Conservation (phyloP, 1,140 invertebrate genomes). For the Zaprionus gabonicus region DNA sequence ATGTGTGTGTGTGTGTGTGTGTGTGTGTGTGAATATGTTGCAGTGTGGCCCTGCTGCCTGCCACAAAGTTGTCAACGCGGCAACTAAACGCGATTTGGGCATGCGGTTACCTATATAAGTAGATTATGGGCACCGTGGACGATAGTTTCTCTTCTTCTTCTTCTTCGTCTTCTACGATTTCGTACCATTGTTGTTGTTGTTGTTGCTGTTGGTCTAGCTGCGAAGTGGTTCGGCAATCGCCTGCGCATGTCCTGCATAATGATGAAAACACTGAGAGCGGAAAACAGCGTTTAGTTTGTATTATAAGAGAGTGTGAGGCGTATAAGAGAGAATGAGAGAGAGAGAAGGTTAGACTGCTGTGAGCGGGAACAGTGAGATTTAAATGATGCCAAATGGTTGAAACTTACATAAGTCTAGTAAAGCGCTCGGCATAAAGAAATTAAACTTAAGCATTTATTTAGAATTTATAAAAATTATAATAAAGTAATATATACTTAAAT, state of each 20-base stretch:
- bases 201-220: slow-evolving; percentile 32
- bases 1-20: slow-evolving; percentile 36
- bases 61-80: slow-evolving; percentile 75
- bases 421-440: neutral
- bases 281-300: neutral
- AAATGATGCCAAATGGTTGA: slow-evolving; percentile 25
- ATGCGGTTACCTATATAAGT: slow-evolving; percentile 65
- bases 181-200: slow-evolving; percentile 35
- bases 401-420: slow-evolving; percentile 39
- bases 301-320: slow-evolving; percentile 17
- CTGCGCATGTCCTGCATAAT: slow-evolving; percentile 34
- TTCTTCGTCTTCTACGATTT: neutral
- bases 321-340: slow-evolving; percentile 27
- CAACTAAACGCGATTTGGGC: slow-evolving; percentile 69
- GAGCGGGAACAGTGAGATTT: neutral
- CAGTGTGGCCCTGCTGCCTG: slow-evolving; percentile 43
- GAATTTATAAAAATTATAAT: neutral
- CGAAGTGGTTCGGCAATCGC: slow-evolving; percentile 33
- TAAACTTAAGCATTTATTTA: neutral
- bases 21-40: slow-evolving; percentile 34
- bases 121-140: slow-evolving; percentile 35
- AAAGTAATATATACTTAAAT: neutral
- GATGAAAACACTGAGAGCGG: neutral
- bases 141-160: slow-evolving; percentile 9
- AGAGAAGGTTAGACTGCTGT: neutral